Evolutionary conservation across 2,888 invertebrate species (phyloP).

Genomic region (Pterostichus niger): DNA sequence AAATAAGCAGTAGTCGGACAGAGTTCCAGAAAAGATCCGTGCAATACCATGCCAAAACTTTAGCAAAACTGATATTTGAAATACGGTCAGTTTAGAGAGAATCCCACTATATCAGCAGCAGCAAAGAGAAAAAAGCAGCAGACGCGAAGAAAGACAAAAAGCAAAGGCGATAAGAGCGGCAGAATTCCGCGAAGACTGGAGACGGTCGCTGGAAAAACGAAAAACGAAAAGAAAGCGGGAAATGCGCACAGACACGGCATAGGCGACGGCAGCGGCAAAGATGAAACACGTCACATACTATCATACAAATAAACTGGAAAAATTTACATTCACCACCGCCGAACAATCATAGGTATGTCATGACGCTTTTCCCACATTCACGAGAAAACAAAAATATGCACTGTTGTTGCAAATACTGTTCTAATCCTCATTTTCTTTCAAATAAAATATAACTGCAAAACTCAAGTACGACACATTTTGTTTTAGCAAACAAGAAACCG

Average conservation of each 20-base stretch:
- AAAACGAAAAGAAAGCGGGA: not conserved
- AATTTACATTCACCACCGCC: constrained; percentile 33
- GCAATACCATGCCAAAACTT: constrained; percentile 44
- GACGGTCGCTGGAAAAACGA: constrained; percentile 25
- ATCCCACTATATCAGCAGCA: constrained; percentile 37
- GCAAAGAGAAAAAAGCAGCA: constrained; percentile 16
- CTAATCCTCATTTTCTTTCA: too few relatives aligned
- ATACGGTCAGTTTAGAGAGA: constrained; percentile 48
- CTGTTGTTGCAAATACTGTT: too few relatives aligned
- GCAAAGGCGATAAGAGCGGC: constrained; percentile 43
- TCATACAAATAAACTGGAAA: constrained; percentile 40
- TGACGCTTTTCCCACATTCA: constrained; percentile 10
- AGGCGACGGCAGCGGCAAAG: constrained; percentile 22
- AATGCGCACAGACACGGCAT: constrained; percentile 29
- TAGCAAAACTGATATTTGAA: constrained; percentile 52
- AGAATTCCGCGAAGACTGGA: constrained; percentile 38
- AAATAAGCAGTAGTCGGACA: constrained; percentile 19
- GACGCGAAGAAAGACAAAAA: constrained; percentile 43
- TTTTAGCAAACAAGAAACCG: too few relatives aligned
- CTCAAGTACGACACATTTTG: too few relatives aligned
- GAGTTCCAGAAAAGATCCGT: not conserved
- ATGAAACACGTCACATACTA: constrained; percentile 49
- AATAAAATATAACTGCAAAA: too few relatives aligned
- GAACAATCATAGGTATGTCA: constrained; percentile 17
- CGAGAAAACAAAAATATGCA: not conserved